Evolutionary conservation across 2,888 invertebrate species (phyloP).

Genomic region (Nomada fucata): DNA sequence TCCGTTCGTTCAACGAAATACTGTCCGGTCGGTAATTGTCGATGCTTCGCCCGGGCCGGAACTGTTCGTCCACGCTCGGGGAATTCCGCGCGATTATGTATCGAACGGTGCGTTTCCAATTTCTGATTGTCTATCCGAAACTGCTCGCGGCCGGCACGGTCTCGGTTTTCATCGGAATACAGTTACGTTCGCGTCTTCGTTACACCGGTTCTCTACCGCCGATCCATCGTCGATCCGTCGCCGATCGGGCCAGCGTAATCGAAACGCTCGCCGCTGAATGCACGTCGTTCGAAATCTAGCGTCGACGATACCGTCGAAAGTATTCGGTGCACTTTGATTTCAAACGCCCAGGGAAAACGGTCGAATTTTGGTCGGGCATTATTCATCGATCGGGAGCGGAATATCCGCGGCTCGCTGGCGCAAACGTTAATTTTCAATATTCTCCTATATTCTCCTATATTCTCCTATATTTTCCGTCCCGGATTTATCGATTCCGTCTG

Average conservation of each 20-base stretch:
- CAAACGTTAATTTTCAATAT: slow-evolving; percentile 57
- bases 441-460: slow-evolving; percentile 45
- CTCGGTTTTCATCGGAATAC: slow-evolving; percentile 65
- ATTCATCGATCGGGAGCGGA: slow-evolving; percentile 17
- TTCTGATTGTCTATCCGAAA: slow-evolving; percentile 42
- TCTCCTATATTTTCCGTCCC: slow-evolving; percentile 32
- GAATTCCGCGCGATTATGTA: slow-evolving; percentile 49
- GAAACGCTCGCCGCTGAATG: no score
- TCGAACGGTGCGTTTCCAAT: slow-evolving; percentile 39
- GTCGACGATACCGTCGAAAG: neutral
- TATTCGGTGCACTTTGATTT: slow-evolving; percentile 7
- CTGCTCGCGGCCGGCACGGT: slow-evolving; percentile 26
- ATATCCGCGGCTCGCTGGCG: neutral
- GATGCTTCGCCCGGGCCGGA: neutral
- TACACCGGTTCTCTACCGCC: neutral
- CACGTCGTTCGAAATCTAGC: neutral
- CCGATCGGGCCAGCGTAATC: no score
- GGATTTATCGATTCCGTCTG: slow-evolving; percentile 57
- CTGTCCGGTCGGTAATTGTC: slow-evolving; percentile 56
- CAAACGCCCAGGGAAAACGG: neutral
- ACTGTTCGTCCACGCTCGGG: no score
- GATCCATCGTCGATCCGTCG: neutral
- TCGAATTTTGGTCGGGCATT: slow-evolving; percentile 14
- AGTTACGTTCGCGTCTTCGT: slow-evolving; percentile 30
- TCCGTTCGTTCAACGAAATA: slow-evolving; percentile 53